Evolutionary conservation across 2,113 vertebrate genomes (phyloP).

Genomic region (Alaudala cheleensis): DNA sequence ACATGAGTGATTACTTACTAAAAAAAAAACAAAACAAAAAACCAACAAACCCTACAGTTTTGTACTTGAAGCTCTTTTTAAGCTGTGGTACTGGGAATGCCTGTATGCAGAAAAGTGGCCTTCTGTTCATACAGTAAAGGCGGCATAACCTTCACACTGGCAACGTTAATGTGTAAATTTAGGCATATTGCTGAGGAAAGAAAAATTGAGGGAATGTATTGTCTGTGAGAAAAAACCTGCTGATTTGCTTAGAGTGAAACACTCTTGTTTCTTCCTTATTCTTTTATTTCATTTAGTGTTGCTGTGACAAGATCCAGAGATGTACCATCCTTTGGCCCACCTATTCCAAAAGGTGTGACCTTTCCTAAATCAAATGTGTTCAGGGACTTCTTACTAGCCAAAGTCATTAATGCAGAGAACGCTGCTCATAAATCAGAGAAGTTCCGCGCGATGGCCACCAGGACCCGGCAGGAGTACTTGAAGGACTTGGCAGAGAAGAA

Average conservation of each 20-base stretch:
- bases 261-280: background rate
- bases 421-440: constrained; percentile 97
- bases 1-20: background rate
- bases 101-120: background rate
- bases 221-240: background rate
- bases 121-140: background rate
- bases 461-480: constrained; percentile 94
- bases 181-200: background rate
- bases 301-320: constrained; percentile 94
- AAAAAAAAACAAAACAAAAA: background rate
- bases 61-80: background rate
- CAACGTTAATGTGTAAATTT: background rate
- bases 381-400: constrained; percentile 95
- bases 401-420: constrained; percentile 96
- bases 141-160: background rate
- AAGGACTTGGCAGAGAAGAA: constrained; percentile 94
- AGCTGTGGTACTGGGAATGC: background rate
- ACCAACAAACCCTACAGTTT: background rate
- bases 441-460: constrained; percentile 94
- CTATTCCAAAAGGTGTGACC: constrained; percentile 92
- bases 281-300: constrained; percentile 76
- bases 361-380: constrained; percentile 97
- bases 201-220: background rate
- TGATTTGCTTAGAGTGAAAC: background rate
- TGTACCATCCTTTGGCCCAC: constrained; percentile 93